A percentile compares a stretch with the other conserved stretches of the same genome.
phyloP scores from a whole-genome alignment of 2,888 invertebrate species.

The Prosapia bicincta region DNA sequence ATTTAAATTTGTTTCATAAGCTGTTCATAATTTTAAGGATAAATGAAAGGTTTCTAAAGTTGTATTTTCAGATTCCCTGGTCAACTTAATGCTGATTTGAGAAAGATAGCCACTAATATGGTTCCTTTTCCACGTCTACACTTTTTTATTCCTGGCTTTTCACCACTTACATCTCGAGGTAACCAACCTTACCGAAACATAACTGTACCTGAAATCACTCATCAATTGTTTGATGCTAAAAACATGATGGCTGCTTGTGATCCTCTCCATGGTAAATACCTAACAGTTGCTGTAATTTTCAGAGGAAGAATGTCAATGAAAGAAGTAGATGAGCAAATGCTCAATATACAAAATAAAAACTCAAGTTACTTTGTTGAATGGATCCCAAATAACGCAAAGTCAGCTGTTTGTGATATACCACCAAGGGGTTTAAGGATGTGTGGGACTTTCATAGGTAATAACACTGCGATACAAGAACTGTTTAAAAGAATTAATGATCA shows the following conservation, averaged over 20 bases:
- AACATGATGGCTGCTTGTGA: slow-evolving; percentile 20
- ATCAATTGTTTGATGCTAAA: slow-evolving; percentile 18
- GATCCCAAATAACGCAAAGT: slow-evolving; percentile 16
- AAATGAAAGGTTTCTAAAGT: too few relatives aligned
- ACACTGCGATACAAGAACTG: slow-evolving; percentile 17
- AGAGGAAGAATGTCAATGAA: slow-evolving; percentile 19
- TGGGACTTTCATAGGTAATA: slow-evolving; percentile 17
- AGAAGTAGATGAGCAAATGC: slow-evolving; percentile 19
- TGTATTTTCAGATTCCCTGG: slow-evolving; percentile 10
- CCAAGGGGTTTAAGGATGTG: slow-evolving; percentile 15
- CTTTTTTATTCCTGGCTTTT: slow-evolving; percentile 19
- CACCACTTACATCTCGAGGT: slow-evolving; percentile 12
- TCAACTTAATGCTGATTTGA: slow-evolving; percentile 16
- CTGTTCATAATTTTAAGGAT: too few relatives aligned
- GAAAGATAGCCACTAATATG: slow-evolving; percentile 15
- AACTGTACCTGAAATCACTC: slow-evolving; percentile 15
- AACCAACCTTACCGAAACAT: slow-evolving; percentile 16
- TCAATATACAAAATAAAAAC: slow-evolving; percentile 15
- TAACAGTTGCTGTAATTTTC: slow-evolving; percentile 12
- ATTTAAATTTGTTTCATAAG: too few relatives aligned
- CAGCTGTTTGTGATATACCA: slow-evolving; percentile 19
- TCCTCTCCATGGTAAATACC: slow-evolving; percentile 13
- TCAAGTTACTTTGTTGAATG: slow-evolving; percentile 17
- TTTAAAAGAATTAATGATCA: slow-evolving; percentile 13
- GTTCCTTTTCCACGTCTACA: slow-evolving; percentile 19